Conservation (phyloP, 2,797 vertebrate species). For the Xerus rutilus region DNA sequence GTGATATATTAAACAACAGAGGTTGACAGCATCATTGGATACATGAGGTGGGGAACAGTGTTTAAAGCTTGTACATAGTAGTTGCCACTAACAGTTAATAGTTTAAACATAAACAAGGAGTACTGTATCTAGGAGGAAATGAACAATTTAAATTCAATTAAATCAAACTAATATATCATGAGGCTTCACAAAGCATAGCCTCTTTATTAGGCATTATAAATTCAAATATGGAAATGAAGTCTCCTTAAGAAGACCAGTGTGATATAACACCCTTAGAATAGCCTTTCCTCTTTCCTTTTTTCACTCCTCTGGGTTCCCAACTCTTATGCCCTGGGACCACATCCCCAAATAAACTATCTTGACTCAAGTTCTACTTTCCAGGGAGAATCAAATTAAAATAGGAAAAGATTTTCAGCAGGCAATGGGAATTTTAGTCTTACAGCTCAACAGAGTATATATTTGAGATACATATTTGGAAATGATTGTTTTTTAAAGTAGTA, state of each 20-base stretch:
- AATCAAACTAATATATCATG: neutral
- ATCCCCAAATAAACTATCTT: neutral
- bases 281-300: neutral
- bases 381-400: neutral
- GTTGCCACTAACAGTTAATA: neutral
- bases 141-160: neutral
- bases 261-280: neutral
- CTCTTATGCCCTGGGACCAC: neutral
- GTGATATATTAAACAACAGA: neutral
- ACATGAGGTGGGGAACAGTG: neutral
- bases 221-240: neutral
- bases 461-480: neutral
- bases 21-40: neutral
- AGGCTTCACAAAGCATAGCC: neutral
- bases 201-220: neutral
- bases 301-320: neutral
- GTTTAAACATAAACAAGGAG: neutral
- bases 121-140: neutral
- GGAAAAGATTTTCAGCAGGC: neutral
- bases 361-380: neutral
- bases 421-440: neutral
- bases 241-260: neutral
- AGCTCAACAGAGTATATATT: neutral
- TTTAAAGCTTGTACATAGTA: neutral
- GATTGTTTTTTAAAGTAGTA: neutral